Conservation (phyloP, 1,140 invertebrate species). For the Panulirus ornatus region DNA sequence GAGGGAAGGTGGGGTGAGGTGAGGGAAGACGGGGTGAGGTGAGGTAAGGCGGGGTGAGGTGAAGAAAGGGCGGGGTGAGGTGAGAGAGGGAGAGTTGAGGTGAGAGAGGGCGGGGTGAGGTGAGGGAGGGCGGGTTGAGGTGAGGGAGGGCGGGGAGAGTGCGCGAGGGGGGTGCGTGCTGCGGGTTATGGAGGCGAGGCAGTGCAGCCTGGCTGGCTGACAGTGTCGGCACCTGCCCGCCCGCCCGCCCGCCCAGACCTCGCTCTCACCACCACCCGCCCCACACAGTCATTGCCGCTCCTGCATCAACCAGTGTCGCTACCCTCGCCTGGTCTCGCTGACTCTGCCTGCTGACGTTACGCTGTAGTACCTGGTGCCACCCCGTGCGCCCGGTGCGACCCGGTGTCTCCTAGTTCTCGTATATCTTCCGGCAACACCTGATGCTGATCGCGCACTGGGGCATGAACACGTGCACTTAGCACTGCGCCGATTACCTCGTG, state of each 20-base stretch:
- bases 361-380: not conserved
- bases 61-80: not conserved
- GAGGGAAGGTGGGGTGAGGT: not conserved
- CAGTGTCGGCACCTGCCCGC: not conserved
- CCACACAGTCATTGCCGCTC: not conserved
- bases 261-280: not conserved
- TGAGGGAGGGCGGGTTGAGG: not conserved
- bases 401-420: not conserved
- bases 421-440: not conserved
- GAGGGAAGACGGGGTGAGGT: not conserved
- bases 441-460: not conserved
- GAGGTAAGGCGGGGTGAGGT: not conserved
- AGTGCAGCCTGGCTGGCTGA: slow-evolving; percentile 51
- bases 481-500: not conserved
- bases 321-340: too few relatives aligned
- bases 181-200: slow-evolving; percentile 5
- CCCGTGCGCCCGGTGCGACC: too few relatives aligned
- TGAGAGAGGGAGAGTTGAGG: not conserved
- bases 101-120: not conserved
- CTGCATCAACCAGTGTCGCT: not conserved
- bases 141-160: slow-evolving; percentile 39
- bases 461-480: not conserved
- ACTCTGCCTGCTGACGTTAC: too few relatives aligned
- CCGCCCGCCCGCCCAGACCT: not conserved
- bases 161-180: slow-evolving; percentile 30